Percentiles rank a stretch among this genome's conserved stretches.
phyloP scores from a whole-genome alignment of 1,140 invertebrate genomes.

The Panulirus ornatus region DNA sequence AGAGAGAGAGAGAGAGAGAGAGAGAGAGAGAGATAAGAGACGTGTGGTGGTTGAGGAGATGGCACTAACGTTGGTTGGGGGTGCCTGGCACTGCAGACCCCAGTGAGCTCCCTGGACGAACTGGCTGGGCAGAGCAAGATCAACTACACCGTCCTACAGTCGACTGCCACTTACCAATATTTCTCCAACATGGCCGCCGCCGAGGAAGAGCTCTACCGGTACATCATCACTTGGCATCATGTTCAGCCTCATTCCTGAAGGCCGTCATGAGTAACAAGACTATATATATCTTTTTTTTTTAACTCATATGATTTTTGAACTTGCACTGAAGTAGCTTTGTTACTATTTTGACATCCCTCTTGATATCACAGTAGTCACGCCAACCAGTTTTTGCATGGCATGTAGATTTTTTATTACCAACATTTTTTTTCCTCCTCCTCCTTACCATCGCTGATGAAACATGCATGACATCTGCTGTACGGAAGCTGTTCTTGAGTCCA shows the following conservation, averaged over 20 bases:
- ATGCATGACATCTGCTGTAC: too few relatives aligned
- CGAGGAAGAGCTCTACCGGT: slow-evolving; percentile 92
- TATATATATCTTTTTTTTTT: background rate
- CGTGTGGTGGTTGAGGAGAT: slow-evolving; percentile 88
- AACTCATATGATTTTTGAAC: background rate
- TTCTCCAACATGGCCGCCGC: slow-evolving; percentile 95
- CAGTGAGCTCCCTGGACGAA: slow-evolving; percentile 92
- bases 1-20: too few relatives aligned
- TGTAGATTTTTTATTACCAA: slow-evolving; percentile 28
- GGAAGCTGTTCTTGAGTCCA: too few relatives aligned
- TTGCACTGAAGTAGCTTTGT: slow-evolving; percentile 27
- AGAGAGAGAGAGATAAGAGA: too few relatives aligned
- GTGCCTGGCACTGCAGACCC: slow-evolving; percentile 81
- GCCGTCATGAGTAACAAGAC: background rate
- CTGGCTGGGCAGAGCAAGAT: slow-evolving; percentile 91
- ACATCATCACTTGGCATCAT: slow-evolving; percentile 54
- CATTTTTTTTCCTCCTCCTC: slow-evolving; percentile 13
- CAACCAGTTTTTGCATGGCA: slow-evolving; percentile 60
- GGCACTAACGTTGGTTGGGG: background rate
- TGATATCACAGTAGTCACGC: slow-evolving; percentile 31
- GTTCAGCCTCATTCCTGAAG: background rate
- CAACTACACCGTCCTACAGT: slow-evolving; percentile 92
- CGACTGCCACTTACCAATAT: slow-evolving; percentile 89
- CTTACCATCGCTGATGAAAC: too few relatives aligned
- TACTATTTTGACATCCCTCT: background rate